Base-by-base conservation (phyloP, 2,797 vertebrate species). In the Parotocinclus haroldoi region DNA sequence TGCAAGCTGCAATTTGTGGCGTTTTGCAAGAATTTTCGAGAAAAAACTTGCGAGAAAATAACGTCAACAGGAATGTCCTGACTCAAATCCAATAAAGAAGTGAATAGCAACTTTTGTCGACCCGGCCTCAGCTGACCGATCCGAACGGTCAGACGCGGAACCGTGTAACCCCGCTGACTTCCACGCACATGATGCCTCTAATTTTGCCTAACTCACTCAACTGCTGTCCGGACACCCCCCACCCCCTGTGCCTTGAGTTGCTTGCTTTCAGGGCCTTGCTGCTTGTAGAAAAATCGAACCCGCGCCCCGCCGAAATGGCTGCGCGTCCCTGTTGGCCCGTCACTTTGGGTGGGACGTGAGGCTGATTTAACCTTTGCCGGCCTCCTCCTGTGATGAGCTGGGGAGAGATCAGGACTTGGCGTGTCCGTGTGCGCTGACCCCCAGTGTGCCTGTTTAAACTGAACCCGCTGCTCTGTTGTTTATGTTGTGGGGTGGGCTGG, bases 301-400 rank as follows among this genome's bases (percentile, higher is more conserved):
- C 13, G 19, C 17, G 36, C 11, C 10, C 44, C 16, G 42, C 79
- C 74, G 73, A 63, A 79, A 65, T 12, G 51, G n/a, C 45, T 46
- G 57, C 73, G 54, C 57, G 70, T 75, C 72, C 67, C 69, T 63
- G 58, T 69, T 74, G 68, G 62, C 65, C 52, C 61, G 48, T 73
- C 67, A 67, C 75, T 62, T 49, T 87, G 84, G 85, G 85, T 84
- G 87, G 85, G 88, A 88, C 85, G 87, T 85, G 72, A 81, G 86
- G 89, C 86, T 98, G 91, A 95, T 94, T 96, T 99, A 98, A 98
- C 96, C 96, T 96, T 92, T 95, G 93, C 86, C 91, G 87, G 91
- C 86, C 90, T 91, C 93, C 89, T 91, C 91, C 91, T 89, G 89
- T 91, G 91, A 85, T 88, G 87, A 92, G 92, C 92, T 93, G 93